Evolutionary conservation across 2,113 vertebrate species (phyloP).

Genomic region (Eptesicus fuscus): DNA sequence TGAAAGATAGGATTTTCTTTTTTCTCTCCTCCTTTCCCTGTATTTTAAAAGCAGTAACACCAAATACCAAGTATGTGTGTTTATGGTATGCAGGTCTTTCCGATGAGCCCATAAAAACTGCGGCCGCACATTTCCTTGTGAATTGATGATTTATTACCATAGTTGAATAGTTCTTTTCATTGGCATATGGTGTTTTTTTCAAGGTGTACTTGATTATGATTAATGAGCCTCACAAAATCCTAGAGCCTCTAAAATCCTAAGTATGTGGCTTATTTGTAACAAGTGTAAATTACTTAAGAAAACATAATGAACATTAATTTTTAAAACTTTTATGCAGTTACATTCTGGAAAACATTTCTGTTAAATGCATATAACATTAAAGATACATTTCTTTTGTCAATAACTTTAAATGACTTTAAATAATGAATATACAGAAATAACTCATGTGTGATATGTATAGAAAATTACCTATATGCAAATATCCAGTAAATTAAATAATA

Average conservation of each 20-base stretch:
- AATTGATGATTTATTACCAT: slow-evolving; percentile 47
- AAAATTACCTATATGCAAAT: not conserved
- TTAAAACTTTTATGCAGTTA: not conserved
- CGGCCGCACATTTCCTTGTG: slow-evolving; percentile 7
- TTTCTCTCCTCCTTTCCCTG: not conserved
- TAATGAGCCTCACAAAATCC: slow-evolving; percentile 41
- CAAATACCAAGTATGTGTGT: slow-evolving; percentile 30
- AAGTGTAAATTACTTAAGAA: slow-evolving; percentile 24
- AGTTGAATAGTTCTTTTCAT: slow-evolving; percentile 54
- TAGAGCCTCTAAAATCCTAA: not conserved
- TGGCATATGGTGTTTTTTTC: not conserved
- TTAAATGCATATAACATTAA: not conserved
- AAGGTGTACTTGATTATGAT: slow-evolving; percentile 43
- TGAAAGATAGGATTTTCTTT: not conserved
- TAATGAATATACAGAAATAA: not conserved
- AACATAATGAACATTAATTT: not conserved
- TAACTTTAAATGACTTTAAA: not conserved
- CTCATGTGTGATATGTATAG: not conserved
- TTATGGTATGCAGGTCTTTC: slow-evolving; percentile 8
- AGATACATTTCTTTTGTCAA: not conserved
- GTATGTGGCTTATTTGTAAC: not conserved
- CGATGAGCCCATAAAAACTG: not conserved
- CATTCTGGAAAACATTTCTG: not conserved
- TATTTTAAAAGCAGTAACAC: slow-evolving; percentile 25
- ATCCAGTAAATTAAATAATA: not conserved